phyloP scores from a whole-genome alignment of 1,140 invertebrate genomes.

The Linepithema humile region DNA sequence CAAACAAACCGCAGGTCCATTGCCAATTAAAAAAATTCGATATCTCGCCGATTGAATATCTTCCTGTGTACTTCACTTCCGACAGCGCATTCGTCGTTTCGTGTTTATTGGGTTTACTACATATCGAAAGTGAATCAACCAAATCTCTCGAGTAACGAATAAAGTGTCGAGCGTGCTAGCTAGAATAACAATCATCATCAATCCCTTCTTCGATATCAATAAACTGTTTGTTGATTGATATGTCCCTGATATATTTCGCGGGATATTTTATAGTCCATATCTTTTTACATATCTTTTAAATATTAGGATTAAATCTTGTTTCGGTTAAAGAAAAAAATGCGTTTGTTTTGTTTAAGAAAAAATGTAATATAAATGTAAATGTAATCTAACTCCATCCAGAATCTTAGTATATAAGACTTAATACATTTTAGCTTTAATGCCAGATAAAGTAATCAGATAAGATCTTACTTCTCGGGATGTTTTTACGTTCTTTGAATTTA shows the following conservation, averaged over 20 bases:
- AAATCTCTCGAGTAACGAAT: neutral
- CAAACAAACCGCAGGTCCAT: neutral
- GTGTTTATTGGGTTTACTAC: conserved; percentile 33
- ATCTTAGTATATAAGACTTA: neutral
- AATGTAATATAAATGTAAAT: neutral
- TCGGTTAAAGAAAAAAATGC: too few species aligned
- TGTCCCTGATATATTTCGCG: neutral
- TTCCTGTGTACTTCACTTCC: neutral
- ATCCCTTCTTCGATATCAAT: neutral
- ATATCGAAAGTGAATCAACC: conserved; percentile 22
- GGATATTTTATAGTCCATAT: neutral
- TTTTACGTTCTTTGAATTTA: neutral
- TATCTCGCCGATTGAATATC: conserved; percentile 27
- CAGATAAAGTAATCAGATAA: neutral
- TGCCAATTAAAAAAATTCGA: conserved; percentile 37
- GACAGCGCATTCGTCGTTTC: neutral
- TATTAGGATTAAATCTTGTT: neutral
- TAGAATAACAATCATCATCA: conserved; percentile 15
- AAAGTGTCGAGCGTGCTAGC: neutral
- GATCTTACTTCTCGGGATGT: neutral
- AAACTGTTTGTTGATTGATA: neutral
- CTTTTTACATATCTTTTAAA: neutral
- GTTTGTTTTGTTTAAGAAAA: neutral
- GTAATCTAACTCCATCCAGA: neutral
- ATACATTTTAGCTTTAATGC: neutral